A percentile compares a stretch with the other conserved stretches of the same genome.
Evolutionary conservation across 2,797 vertebrate species (phyloP).

Genomic region (Columba guinea): DNA sequence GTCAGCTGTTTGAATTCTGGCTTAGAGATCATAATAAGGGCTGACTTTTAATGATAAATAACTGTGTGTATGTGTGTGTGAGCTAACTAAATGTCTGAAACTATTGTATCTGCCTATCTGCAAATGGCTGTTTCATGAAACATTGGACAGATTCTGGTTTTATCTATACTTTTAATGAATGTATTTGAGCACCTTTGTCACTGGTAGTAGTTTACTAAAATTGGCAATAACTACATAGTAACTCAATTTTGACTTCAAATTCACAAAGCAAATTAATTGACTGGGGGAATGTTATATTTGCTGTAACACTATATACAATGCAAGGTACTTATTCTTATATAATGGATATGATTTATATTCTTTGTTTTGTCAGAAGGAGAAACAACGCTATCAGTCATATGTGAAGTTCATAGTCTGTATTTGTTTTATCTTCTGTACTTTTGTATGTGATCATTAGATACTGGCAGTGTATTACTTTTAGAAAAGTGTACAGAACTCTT

Average conservation of each 20-base stretch:
- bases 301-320: neutral
- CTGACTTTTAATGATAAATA: neutral
- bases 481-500: neutral
- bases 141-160: neutral
- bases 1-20: neutral
- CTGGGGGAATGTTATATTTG: neutral
- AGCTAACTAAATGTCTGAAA: neutral
- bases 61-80: neutral
- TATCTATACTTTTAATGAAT: neutral
- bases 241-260: neutral
- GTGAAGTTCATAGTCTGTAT: neutral
- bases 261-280: neutral
- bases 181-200: neutral
- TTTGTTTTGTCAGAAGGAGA: neutral
- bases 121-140: neutral
- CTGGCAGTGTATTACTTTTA: neutral
- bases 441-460: neutral
- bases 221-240: neutral
- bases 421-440: neutral
- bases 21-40: neutral
- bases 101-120: neutral
- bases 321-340: neutral
- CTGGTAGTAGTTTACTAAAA: neutral
- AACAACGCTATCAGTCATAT: neutral
- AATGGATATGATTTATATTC: neutral